Evolutionary conservation across 2,113 vertebrate species (phyloP).

Genomic region (Lipophrys pholis): DNA sequence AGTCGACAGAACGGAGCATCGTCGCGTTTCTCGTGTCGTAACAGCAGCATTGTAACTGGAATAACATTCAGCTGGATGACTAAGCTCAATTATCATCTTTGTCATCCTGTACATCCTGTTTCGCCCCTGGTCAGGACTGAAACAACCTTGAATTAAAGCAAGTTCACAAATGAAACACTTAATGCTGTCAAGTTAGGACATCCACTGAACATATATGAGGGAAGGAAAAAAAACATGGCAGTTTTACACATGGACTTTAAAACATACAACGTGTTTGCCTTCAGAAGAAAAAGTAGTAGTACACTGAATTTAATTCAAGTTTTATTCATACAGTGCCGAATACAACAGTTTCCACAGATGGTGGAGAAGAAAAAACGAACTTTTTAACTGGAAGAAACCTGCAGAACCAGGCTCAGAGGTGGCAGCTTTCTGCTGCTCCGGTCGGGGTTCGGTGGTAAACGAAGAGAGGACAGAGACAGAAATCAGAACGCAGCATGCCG

Average conservation of each 20-base stretch:
- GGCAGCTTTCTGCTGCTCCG: no score
- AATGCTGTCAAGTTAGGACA: not conserved
- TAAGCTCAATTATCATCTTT: slow-evolving; percentile 46
- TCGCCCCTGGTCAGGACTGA: slow-evolving; percentile 24
- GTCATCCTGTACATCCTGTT: slow-evolving; percentile 43
- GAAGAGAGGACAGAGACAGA: no score
- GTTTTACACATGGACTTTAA: not conserved
- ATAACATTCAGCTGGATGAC: slow-evolving; percentile 46
- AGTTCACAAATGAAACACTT: slow-evolving; percentile 35
- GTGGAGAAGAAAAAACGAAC: no score
- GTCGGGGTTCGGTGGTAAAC: no score
- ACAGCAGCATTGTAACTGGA: slow-evolving; percentile 36
- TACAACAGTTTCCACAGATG: no score
- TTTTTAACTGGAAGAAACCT: no score
- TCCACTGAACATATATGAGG: not conserved
- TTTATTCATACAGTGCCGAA: no score
- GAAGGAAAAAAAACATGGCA: not conserved
- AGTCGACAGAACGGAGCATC: slow-evolving; percentile 30
- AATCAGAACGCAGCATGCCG: no score
- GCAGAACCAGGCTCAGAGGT: no score
- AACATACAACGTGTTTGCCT: not conserved
- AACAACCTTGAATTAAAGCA: slow-evolving; percentile 25
- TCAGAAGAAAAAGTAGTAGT: not conserved
- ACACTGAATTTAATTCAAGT: not conserved
- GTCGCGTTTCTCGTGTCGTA: slow-evolving; percentile 20